A percentile compares a stretch with the other conserved stretches of the same genome.
These are phyloP conservation scores for Parochlus steinenii DNA, from an alignment of 2,888 invertebrate genomes.

Conservation along the genomic window DNA sequence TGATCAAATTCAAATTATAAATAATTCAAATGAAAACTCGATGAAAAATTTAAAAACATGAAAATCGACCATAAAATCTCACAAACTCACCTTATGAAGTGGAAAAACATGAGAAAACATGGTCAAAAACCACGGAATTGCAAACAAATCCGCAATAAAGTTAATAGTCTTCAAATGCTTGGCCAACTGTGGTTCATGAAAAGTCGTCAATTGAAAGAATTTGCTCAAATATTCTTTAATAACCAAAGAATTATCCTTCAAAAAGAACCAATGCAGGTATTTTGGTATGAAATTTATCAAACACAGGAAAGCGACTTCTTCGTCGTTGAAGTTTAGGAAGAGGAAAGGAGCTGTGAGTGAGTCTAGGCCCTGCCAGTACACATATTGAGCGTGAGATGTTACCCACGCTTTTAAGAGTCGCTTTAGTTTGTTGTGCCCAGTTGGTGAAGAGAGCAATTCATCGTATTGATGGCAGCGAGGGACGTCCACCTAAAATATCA, in stretches of 20 bases:
- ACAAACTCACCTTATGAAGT: too few relatives aligned
- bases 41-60: too few relatives aligned
- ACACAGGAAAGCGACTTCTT: conserved; percentile 91
- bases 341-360: conserved; percentile 95
- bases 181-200: conserved; percentile 83
- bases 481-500: conserved; percentile 86
- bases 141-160: conserved; percentile 93
- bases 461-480: conserved; percentile 99
- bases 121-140: conserved; percentile 97
- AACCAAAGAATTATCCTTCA: conserved; percentile 89
- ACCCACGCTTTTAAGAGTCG: conserved; percentile 95
- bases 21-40: too few relatives aligned
- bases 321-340: conserved; percentile 89
- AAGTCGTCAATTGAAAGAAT: conserved; percentile 90
- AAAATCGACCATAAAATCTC: too few relatives aligned
- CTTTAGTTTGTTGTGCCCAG: conserved; percentile 83
- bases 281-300: conserved; percentile 90
- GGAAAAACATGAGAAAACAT: conserved; percentile 99
- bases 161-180: conserved; percentile 83
- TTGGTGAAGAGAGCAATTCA: conserved; percentile 83
- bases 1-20: too few relatives aligned
- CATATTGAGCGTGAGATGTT: conserved; percentile 81
- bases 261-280: conserved; percentile 91
- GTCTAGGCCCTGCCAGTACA: conserved; percentile 99
- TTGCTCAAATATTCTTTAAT: conserved; percentile 96